Conservation (phyloP, 2,888 invertebrate genomes). For the Druceiella hillmani region DNA sequence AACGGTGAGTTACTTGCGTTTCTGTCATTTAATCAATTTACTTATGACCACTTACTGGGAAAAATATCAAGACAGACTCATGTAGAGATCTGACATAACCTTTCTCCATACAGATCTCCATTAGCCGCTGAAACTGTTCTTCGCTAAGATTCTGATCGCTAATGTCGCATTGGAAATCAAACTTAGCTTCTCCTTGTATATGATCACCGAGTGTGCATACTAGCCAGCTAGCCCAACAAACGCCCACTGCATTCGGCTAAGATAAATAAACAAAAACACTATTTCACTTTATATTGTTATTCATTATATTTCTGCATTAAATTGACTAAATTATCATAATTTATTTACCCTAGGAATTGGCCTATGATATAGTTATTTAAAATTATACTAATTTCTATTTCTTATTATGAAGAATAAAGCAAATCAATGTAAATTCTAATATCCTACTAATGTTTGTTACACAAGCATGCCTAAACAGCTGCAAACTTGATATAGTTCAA, state of each 20-base stretch:
- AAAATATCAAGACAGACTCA: conserved; percentile 64
- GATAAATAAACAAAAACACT: background rate
- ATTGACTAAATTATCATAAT: no score
- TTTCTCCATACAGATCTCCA: conserved; percentile 47
- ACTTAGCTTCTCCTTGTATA: conserved; percentile 26
- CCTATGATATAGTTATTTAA: no score
- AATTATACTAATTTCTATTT: no score
- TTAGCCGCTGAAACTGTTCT: conserved; percentile 43
- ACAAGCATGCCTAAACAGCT: no score
- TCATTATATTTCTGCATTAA: no score
- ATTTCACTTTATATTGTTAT: background rate
- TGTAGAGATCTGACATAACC: conserved; percentile 56
- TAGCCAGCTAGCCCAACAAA: conserved; percentile 58
- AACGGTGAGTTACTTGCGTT: conserved; percentile 3
- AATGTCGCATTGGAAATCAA: conserved; percentile 30
- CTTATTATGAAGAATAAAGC: no score
- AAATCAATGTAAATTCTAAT: no score
- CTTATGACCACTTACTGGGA: conserved; percentile 49
- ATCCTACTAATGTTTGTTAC: no score
- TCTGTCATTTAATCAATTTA: background rate
- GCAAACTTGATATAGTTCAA: no score
- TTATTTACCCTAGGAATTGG: no score
- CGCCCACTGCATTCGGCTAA: conserved; percentile 58
- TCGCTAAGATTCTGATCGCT: conserved; percentile 32
- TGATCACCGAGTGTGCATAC: conserved; percentile 34